Evolutionary conservation across 2,888 invertebrate species (phyloP).

Genomic region (Thelaira solivaga): DNA sequence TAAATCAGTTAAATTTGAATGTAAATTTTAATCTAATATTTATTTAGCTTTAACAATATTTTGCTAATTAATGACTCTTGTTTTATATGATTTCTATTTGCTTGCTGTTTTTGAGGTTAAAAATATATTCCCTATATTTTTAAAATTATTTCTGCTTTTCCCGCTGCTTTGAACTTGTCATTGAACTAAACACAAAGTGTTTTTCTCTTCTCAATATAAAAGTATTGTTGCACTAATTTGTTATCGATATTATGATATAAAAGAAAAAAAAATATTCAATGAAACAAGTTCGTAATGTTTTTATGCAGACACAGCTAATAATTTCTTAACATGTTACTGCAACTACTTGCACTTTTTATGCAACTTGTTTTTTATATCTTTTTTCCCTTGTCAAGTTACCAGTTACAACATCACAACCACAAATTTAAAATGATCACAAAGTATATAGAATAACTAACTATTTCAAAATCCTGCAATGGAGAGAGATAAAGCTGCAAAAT

Average conservation of each 20-base stretch:
- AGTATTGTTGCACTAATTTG: background rate
- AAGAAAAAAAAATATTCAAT: background rate
- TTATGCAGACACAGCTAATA: too few relatives aligned
- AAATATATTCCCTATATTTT: too few relatives aligned
- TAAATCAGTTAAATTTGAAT: too few relatives aligned
- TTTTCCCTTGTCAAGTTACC: background rate
- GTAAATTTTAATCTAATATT: too few relatives aligned
- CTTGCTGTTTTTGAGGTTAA: too few relatives aligned
- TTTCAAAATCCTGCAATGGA: slow-evolving; percentile 38
- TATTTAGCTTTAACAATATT: too few relatives aligned
- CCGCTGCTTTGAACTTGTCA: slow-evolving; percentile 24
- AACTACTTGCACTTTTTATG: slow-evolving; percentile 55
- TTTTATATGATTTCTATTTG: too few relatives aligned
- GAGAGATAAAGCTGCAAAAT: slow-evolving; percentile 24
- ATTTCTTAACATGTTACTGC: slow-evolving; percentile 24
- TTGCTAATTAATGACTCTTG: too few relatives aligned
- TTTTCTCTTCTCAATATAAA: background rate
- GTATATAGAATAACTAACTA: background rate
- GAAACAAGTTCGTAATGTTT: background rate
- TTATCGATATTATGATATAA: background rate
- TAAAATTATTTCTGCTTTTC: too few relatives aligned
- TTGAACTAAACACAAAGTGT: slow-evolving; percentile 39
- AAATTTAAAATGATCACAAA: slow-evolving; percentile 1
- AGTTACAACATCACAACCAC: slow-evolving; percentile 6
- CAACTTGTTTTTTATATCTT: slow-evolving; percentile 33